A percentile compares a stretch with the other conserved stretches of the same genome.
Evolutionary conservation across 2,888 invertebrate genomes (phyloP).

Genomic region (Pegoplata infirma): DNA sequence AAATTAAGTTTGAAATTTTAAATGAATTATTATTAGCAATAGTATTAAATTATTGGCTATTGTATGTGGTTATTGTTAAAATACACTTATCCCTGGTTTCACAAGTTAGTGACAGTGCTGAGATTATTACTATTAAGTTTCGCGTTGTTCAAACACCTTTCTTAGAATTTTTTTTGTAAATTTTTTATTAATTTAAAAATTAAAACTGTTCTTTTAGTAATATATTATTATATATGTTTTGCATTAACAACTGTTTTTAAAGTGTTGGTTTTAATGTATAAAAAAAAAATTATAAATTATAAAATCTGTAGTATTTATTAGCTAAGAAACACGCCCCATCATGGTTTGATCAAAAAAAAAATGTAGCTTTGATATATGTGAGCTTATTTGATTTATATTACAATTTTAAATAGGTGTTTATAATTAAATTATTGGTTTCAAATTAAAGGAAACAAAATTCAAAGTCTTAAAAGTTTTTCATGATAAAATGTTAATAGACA

Average conservation of each 20-base stretch:
- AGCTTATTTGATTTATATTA: background rate
- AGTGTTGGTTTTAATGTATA: background rate
- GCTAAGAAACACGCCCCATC: conserved; percentile 18
- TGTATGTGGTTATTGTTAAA: conserved; percentile 44
- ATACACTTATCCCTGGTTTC: too few species aligned
- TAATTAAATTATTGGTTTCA: conserved; percentile 30
- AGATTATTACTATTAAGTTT: conserved; percentile 25
- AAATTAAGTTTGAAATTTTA: conserved; percentile 20
- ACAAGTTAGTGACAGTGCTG: too few species aligned
- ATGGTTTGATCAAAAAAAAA: background rate
- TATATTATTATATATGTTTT: background rate
- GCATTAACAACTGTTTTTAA: background rate
- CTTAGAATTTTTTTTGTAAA: conserved; percentile 10
- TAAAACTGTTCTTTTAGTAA: background rate
- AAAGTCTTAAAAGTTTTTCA: background rate
- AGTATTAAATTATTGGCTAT: conserved; percentile 43
- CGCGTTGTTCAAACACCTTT: background rate
- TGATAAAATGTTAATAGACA: too few species aligned
- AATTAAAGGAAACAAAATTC: conserved; percentile 20
- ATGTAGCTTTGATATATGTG: background rate
- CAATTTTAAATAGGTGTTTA: conserved; percentile 33
- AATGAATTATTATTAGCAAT: conserved; percentile 39
- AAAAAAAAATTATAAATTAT: background rate
- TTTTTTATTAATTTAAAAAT: background rate
- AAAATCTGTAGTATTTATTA: conserved; percentile 16